Conservation (phyloP, 1,140 invertebrate species). For the Drosophila baimaii region DNA sequence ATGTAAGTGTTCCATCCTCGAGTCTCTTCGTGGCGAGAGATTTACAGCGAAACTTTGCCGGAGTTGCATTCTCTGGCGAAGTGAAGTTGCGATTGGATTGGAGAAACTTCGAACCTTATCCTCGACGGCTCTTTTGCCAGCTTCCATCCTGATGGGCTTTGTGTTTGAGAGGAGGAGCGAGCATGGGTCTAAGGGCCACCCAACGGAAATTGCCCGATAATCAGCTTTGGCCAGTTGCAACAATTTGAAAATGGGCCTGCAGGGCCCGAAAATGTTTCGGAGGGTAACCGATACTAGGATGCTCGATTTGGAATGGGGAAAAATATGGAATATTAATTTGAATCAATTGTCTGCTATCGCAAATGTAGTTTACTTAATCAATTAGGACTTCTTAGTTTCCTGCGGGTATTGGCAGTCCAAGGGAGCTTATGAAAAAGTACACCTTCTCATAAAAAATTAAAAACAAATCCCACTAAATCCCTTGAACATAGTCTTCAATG, state of each 20-base stretch:
- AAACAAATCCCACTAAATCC: not conserved
- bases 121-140: constrained; percentile 37
- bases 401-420: no score
- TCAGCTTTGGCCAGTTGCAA: constrained; percentile 57
- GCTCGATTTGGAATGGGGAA: not conserved
- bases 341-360: not conserved
- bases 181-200: constrained; percentile 5
- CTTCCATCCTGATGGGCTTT: constrained; percentile 14
- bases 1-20: constrained; percentile 84
- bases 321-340: not conserved
- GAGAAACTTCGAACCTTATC: constrained; percentile 23
- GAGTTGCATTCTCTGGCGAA: constrained; percentile 97
- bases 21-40: constrained; percentile 93
- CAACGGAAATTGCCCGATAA: constrained; percentile 68
- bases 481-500: not conserved
- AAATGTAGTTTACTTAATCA: not conserved
- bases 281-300: not conserved
- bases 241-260: constrained; percentile 6
- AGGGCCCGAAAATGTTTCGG: not conserved
- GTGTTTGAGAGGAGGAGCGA: not conserved
- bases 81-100: constrained; percentile 90
- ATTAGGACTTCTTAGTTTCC: no score
- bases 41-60: constrained; percentile 93
- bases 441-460: not conserved
- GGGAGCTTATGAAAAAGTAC: not conserved